Conservation (phyloP, 2,113 vertebrate species). For the Serilophus lunatus region DNA sequence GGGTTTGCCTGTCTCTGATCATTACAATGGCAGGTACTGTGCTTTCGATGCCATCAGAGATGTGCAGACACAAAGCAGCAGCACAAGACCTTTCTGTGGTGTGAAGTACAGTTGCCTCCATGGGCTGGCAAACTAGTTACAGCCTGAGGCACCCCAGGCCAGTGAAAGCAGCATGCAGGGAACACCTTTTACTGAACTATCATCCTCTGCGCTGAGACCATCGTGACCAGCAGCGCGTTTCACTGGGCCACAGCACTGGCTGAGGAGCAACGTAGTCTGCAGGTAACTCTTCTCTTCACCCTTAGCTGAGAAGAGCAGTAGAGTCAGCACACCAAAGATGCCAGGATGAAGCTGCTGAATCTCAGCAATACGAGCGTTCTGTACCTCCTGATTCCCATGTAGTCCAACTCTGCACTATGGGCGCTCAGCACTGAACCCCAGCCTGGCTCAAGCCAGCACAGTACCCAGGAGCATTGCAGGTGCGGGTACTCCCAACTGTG, state of each 20-base stretch:
- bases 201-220: not conserved
- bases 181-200: not conserved
- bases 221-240: not conserved
- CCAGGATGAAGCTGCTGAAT: not conserved
- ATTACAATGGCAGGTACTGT: not conserved
- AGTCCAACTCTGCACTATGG: not conserved
- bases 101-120: not conserved
- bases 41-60: not conserved
- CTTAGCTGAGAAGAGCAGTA: not conserved
- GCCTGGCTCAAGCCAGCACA: not conserved
- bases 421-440: not conserved
- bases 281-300: not conserved
- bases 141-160: not conserved
- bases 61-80: not conserved
- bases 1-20: not conserved
- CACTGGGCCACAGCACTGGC: not conserved
- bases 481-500: accelerated
- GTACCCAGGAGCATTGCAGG: not conserved
- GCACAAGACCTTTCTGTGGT: constrained; percentile 5
- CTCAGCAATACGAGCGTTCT: not conserved
- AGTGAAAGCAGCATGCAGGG: not conserved
- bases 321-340: not conserved
- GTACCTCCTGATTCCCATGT: not conserved
- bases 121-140: not conserved
- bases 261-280: not conserved